Conservation (phyloP, 2,888 invertebrate genomes). For the Agonum fuliginosum region DNA sequence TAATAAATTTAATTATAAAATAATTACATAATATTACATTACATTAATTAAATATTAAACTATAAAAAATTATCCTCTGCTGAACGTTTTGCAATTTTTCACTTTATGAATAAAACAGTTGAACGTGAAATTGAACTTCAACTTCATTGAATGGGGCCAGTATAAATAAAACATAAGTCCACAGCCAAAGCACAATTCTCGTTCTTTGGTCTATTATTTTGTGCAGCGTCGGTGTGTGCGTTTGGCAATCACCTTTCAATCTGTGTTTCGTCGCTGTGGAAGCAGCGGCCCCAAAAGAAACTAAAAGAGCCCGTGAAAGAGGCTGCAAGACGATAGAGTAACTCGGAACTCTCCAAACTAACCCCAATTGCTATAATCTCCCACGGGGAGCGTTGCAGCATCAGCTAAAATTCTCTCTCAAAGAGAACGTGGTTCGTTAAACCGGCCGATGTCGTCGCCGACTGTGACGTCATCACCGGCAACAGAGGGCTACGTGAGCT, state of each 20-base stretch:
- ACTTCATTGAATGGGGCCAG: neutral
- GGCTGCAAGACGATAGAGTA: conserved; percentile 38
- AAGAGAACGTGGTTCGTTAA: conserved; percentile 60
- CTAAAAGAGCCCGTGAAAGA: conserved; percentile 29
- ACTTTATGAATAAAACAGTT: too few relatives aligned
- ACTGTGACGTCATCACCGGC: conserved; percentile 41
- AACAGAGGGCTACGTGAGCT: neutral
- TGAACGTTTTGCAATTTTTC: too few relatives aligned
- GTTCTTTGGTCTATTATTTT: conserved; percentile 21
- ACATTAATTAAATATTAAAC: too few relatives aligned
- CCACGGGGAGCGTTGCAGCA: conserved; percentile 56
- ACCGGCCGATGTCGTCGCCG: conserved; percentile 23
- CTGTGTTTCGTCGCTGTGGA: conserved; percentile 21
- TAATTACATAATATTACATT: too few relatives aligned
- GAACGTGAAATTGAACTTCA: too few relatives aligned
- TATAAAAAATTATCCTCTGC: too few relatives aligned
- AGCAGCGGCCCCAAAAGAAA: conserved; percentile 2
- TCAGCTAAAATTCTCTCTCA: conserved; percentile 58
- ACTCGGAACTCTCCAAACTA: conserved; percentile 50
- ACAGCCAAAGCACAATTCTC: conserved; percentile 2
- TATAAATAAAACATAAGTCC: conserved; percentile 21
- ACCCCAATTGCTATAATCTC: conserved; percentile 59
- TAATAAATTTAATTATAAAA: too few relatives aligned
- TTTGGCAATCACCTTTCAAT: conserved; percentile 37
- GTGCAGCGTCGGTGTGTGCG: neutral